Base-by-base conservation (phyloP, 2,888 invertebrate genomes). In the Leucophenga maculata region DNA sequence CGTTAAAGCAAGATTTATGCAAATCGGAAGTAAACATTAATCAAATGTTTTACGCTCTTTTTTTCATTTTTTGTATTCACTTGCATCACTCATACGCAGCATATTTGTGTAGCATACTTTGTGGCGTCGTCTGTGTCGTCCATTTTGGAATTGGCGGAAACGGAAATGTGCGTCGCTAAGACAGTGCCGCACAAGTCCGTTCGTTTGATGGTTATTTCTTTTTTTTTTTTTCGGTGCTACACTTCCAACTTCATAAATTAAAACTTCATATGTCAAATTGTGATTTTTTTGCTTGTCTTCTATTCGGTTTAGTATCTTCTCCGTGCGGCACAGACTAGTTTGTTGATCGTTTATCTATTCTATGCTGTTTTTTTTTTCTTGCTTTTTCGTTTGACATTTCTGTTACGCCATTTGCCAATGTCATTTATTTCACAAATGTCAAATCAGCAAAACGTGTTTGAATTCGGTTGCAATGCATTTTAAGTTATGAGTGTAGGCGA, bases 11-110 rank as follows among this genome's bases (percentile, higher is more conserved):
- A 86, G 85, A 86, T 86, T 86, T 86, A 86, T 86, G 86, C 85
- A 86, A 86, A 86, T 85, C 86, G 86, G 86, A 86, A 86, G 84
- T 81, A 81, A 86, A 84, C 85, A 86, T 86, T 86, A 86, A 86
- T 86, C 85, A 86, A 86, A 80, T 77, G 78, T 81, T 83, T 78
- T 78, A 72, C 60, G 48, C 55, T 67, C 11, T 22, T 70, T 69
- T 65, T 67, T 70, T 62, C 67, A 67, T 64, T 65, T 59, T 31
- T 67, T 18, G 50, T 48, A 6, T 39, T 39, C 11, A 11, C 11
- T 39, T 39, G 39, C 39, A 11, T 11, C 11, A 39, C 39, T 39
- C 39, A 39, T 39, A 39, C 39, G 50, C 50, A 50, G 6, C 50
- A 50, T 16, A 50, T 16, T 50, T 16, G 6, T 69, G 71, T 74